Base-by-base conservation (phyloP, 92 coral and sea anemone species). In the Porites lobata region DNA sequence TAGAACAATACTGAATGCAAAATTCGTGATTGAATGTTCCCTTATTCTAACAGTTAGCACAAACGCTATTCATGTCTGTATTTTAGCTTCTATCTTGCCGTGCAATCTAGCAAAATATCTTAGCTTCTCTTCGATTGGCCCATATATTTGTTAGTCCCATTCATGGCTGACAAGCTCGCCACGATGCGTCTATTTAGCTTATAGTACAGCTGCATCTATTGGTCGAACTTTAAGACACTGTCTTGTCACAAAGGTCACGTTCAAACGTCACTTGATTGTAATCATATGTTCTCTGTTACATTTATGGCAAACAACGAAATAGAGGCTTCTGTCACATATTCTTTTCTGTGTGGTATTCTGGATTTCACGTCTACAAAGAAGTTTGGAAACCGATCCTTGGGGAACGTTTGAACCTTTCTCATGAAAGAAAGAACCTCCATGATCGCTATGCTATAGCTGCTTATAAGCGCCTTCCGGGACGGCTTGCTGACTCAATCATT, bases 391-490 rank as follows among this genome's bases (percentile, higher is more conserved):
- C 29, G 29, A 26, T 26, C 29, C 29, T 26, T 26, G 29, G 29
- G 29, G 29, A 26, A 26, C 29, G 29, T 26, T 26, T 26, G 29
- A 26, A 26, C 29, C 29, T 26, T 26, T 26, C 29, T 26, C 29
- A 26, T 1, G 29, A 26, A 26, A 26, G 29, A 26, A 26, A 26
- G 29, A 26, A 26, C 29, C 29, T 26, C 29, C 29, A 26, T 26
- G 29, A 26, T 26, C 29, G 29, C 29, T 26, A 26, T 26, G 29
- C 29, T 26, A 26, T 26, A 64, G 85, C 85, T 29, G 85, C 85
- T 21, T 65, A 65, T 54, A 64, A 21, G 20, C 85, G 76, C 57
- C 76, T 65, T 81, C 76, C 78, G 13, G 76, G 76, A 64, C 85
- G 53, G n/a, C 14, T 81, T 32, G 76, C 52, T 65, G 54, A 65